A percentile compares a stretch with the other conserved stretches of the same genome.
Conservation (phyloP, 1,140 invertebrate species). For the Macrocentrus cingulum region DNA sequence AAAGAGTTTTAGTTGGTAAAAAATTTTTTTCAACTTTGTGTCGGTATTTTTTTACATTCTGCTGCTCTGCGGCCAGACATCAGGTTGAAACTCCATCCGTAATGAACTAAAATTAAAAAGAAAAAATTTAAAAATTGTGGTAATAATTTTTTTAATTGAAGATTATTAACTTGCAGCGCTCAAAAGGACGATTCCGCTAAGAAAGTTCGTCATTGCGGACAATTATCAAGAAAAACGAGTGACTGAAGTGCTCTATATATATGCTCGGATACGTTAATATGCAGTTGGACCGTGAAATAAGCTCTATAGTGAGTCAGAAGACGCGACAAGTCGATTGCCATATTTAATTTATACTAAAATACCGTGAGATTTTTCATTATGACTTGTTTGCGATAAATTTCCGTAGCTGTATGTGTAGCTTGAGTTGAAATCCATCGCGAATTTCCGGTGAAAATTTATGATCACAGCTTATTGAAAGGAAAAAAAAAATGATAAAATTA, state of each 20-base stretch:
- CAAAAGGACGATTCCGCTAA: neutral
- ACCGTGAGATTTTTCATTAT: conserved; percentile 7
- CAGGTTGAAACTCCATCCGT: neutral
- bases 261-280: conserved; percentile 8
- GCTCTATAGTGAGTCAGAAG: conserved; percentile 4
- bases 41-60: conserved; percentile 7
- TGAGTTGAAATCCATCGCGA: too few species aligned
- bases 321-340: neutral
- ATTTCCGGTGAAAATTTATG: too few species aligned
- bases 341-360: conserved; percentile 11
- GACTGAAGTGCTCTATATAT: conserved; percentile 17
- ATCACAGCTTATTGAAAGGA: too few species aligned
- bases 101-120: neutral
- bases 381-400: neutral
- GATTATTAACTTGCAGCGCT: conserved; percentile 1
- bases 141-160: neutral
- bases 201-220: conserved; percentile 1
- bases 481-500: too few species aligned
- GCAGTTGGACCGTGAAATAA: conserved; percentile 19
- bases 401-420: neutral
- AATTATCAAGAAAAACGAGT: conserved; percentile 7
- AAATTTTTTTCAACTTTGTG: too few species aligned
- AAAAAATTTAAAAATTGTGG: neutral
- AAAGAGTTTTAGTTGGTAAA: neutral
- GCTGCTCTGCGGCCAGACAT: conserved; percentile 2